Percentiles rank a stretch among this genome's conserved stretches.
Evolutionary conservation across 2,113 vertebrate species (phyloP).

Genomic region (Proterorhinus semilunaris): DNA sequence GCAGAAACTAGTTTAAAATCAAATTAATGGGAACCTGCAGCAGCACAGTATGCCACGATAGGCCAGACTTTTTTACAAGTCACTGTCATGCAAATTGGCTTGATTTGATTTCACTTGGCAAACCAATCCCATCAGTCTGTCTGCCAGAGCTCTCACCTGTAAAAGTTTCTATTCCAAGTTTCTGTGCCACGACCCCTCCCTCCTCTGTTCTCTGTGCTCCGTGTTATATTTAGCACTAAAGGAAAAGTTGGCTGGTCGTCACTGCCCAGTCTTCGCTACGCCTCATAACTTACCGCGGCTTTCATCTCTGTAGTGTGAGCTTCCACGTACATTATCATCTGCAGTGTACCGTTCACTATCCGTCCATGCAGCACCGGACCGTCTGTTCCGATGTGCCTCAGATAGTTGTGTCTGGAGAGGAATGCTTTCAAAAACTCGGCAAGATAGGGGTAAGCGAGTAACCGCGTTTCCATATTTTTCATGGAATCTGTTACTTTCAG

Average conservation of each 20-base stretch:
- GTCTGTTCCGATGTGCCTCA: neutral
- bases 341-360: conserved; percentile 8
- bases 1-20: conserved; percentile 25
- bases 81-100: neutral
- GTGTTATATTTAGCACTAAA: conserved; percentile 60
- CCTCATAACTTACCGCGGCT: conserved; percentile 14
- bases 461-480: conserved; percentile 40
- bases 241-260: conserved; percentile 38
- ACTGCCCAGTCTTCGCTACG: neutral
- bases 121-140: neutral
- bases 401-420: conserved; percentile 14
- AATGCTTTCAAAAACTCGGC: conserved; percentile 10
- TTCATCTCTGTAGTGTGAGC: conserved; percentile 19
- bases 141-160: conserved; percentile 5
- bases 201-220: conserved; percentile 45
- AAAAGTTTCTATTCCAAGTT: neutral
- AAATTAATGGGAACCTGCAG: conserved; percentile 58
- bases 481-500: conserved; percentile 21
- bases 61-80: conserved; percentile 9
- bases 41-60: conserved; percentile 28
- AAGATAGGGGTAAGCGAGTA: conserved; percentile 9
- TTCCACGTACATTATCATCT: conserved; percentile 2
- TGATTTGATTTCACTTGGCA: neutral
- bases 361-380: conserved; percentile 31
- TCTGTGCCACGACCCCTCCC: neutral